Percentiles rank a stretch among this genome's conserved stretches.
Conservation (phyloP, 2,797 vertebrate genomes). For the Chloroceryle inda region DNA sequence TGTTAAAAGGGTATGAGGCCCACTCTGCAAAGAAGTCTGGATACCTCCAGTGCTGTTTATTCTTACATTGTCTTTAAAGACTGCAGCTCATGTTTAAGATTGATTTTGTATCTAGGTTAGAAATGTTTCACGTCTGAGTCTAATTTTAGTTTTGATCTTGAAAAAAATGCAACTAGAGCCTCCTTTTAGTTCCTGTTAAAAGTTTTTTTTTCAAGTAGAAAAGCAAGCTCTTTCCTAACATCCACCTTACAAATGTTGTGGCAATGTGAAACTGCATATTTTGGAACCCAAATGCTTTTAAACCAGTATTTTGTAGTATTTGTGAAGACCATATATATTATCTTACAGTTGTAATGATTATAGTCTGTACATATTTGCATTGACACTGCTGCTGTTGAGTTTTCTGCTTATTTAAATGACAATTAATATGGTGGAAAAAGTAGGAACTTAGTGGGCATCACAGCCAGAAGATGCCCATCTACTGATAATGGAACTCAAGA, state of each 20-base stretch:
- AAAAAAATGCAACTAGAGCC: neutral
- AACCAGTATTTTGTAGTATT: neutral
- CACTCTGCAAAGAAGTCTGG: neutral
- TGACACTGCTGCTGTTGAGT: neutral
- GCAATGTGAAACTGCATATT: neutral
- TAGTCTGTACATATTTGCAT: neutral
- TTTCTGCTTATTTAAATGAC: neutral
- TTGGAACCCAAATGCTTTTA: neutral
- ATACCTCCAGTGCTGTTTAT: neutral
- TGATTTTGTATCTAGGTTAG: neutral
- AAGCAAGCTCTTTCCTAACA: neutral
- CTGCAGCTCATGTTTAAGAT: neutral
- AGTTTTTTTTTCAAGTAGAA: neutral
- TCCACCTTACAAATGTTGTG: neutral
- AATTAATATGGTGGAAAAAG: neutral
- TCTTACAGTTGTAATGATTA: neutral
- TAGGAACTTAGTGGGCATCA: neutral
- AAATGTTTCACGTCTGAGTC: neutral
- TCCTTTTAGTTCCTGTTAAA: neutral
- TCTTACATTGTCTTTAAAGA: neutral
- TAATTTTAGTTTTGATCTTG: neutral
- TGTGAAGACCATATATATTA: neutral
- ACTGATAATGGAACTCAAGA: neutral
- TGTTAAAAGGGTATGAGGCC: neutral
- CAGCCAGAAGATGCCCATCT: neutral